Conservation (phyloP, 2,113 vertebrate species). For the Psilopogon haemacephalus region DNA sequence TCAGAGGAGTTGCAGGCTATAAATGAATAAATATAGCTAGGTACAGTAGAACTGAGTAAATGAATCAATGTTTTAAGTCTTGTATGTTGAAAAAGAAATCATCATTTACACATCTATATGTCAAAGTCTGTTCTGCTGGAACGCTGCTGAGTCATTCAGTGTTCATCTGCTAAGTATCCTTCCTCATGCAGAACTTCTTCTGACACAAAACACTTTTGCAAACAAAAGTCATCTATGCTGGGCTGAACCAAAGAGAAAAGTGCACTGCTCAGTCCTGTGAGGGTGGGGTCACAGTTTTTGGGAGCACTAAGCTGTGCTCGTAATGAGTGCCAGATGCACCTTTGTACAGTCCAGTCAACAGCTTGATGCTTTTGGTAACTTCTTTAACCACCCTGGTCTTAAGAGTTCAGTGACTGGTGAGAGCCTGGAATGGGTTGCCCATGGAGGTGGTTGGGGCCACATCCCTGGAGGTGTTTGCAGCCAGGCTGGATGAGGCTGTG, state of each 20-base stretch:
- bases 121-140: constrained; percentile 4
- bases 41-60: not conserved
- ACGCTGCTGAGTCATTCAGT: constrained; percentile 26
- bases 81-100: not conserved
- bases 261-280: not conserved
- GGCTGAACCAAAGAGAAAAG: not conserved
- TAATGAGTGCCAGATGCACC: not conserved
- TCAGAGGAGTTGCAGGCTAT: not conserved
- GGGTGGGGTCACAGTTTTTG: not conserved
- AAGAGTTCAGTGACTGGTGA: not conserved
- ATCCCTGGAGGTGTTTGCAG: too few relatives aligned
- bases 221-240: not conserved
- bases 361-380: not conserved
- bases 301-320: not conserved
- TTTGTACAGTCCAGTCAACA: not conserved
- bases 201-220: not conserved
- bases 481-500: too few relatives aligned
- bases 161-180: not conserved
- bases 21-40: not conserved
- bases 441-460: too few relatives aligned
- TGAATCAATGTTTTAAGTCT: not conserved
- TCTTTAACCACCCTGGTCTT: not conserved
- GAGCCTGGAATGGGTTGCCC: too few relatives aligned
- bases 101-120: constrained; percentile 22
- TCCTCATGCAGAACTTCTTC: not conserved